phyloP scores from a whole-genome alignment of 1,140 invertebrate species.

The Drosophila yakuba region DNA sequence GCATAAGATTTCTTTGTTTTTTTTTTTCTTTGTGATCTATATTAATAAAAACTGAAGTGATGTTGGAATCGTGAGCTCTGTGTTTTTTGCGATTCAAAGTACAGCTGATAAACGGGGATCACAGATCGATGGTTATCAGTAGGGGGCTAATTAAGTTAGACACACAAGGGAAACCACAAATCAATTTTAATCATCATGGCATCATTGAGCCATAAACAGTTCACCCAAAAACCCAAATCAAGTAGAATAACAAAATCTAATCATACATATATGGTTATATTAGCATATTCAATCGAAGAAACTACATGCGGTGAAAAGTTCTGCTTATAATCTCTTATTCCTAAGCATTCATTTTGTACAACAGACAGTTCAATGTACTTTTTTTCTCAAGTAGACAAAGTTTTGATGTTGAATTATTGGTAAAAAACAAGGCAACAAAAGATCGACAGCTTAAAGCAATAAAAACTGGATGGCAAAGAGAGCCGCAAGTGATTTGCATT shows the following conservation, averaged over 20 bases:
- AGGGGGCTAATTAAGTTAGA: conserved; percentile 10
- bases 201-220: background rate
- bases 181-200: background rate
- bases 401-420: conserved; percentile 2
- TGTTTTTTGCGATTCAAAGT: conserved; percentile 12
- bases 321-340: too few species aligned
- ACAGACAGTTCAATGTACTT: background rate
- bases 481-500: conserved; percentile 29
- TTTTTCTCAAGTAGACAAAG: background rate
- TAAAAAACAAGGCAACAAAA: conserved; percentile 17
- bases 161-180: background rate
- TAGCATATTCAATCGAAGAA: background rate
- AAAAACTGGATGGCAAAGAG: conserved; percentile 4
- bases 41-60: conserved; percentile 25
- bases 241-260: background rate
- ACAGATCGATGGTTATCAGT: conserved; percentile 24
- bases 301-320: too few species aligned
- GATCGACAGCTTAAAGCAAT: background rate
- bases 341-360: background rate
- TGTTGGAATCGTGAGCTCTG: conserved; percentile 27
- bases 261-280: background rate
- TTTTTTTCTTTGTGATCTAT: conserved; percentile 47
- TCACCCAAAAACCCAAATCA: background rate
- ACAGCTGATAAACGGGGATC: conserved; percentile 21
- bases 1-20: conserved; percentile 30